Percentiles rank a stretch among this genome's conserved stretches.
Evolutionary conservation across 2,113 vertebrate species (phyloP).

Genomic region (Addax nasomaculatus): DNA sequence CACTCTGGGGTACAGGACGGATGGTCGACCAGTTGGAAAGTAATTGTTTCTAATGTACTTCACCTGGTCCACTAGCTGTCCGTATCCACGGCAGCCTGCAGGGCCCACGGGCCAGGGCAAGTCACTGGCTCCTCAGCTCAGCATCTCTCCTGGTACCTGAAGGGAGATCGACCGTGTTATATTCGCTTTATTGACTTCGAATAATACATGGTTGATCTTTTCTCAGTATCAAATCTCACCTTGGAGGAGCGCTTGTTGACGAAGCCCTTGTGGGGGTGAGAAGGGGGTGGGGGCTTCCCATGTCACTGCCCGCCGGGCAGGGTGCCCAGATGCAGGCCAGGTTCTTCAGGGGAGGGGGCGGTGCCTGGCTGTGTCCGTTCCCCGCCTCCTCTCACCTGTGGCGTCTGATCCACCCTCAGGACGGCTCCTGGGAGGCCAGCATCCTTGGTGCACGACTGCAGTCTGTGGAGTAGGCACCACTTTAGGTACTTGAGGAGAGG

Average conservation of each 20-base stretch:
- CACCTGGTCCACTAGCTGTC: slow-evolving; percentile 73
- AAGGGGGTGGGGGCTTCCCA: rapidly evolving
- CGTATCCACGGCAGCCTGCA: slow-evolving; percentile 31
- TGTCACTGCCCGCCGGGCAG: rapidly evolving
- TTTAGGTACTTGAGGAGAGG: slow-evolving; percentile 69
- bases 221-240: slow-evolving; percentile 65
- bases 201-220: slow-evolving; percentile 76
- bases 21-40: slow-evolving; percentile 75
- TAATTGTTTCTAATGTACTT: slow-evolving; percentile 71
- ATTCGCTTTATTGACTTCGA: slow-evolving; percentile 67
- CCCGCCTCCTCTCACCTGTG: not conserved
- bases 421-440: not conserved
- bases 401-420: not conserved
- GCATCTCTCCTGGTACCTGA: slow-evolving; percentile 55
- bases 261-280: not conserved
- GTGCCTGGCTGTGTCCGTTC: rapidly evolving
- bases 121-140: not conserved
- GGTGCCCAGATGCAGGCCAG: rapidly evolving
- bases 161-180: slow-evolving; percentile 72
- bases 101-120: not conserved
- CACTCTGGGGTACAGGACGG: slow-evolving; percentile 48
- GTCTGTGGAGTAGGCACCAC: rapidly evolving
- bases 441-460: rapidly evolving
- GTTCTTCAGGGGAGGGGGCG: rapidly evolving
- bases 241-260: slow-evolving; percentile 18